Base-by-base conservation (phyloP, 2,888 invertebrate genomes). In the Hyposoter dolosus region DNA sequence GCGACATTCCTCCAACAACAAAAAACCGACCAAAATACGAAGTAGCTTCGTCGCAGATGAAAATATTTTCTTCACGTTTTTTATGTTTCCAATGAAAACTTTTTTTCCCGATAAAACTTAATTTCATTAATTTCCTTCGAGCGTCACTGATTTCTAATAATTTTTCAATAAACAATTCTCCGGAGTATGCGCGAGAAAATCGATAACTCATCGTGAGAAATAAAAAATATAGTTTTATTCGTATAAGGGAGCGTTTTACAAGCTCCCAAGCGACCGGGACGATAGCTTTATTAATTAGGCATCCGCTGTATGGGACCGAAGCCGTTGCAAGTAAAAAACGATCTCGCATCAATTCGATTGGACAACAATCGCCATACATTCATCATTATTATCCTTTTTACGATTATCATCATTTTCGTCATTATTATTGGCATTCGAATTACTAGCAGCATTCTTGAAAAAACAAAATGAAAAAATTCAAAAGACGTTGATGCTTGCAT, bases 281-380 rank as follows among this genome's bases (percentile, higher is more conserved):
- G 85, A 88, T 88, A 88, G 88, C 88, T 88, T 88, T 88, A 88
- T 88, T 88, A 88, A 88, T 88, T 88, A 88, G 87, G 88, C 87
- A 88, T 85, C 81, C 84, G 88, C 87, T 83, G 87, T 84, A 87
- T 84, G 87, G 86, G 83, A 79, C 85, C 78, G 68, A 79, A 78
- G 56, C 87, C 82, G 77, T 77, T 86, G 82, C 84, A 86, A 84
- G 82, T 69, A 45, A 53, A 71, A 63, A 78, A n/a, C 69, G 60
- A 74, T 68, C 45, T 32, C 19, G 6, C 50, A 56, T n/a, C 10
- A 3, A 19, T 53, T 53, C 12, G 12, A 56, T 56, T 12, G 4
- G 3, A 3, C 23, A 23, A 23, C 0, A 23, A 63, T 65, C 66
- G 45, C 50, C 35, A 69, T 40, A n/a, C 28, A 82, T 84, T 12